Evolutionary conservation across 2,888 invertebrate genomes (phyloP).

Genomic region (Caenorhabditis sp.): DNA sequence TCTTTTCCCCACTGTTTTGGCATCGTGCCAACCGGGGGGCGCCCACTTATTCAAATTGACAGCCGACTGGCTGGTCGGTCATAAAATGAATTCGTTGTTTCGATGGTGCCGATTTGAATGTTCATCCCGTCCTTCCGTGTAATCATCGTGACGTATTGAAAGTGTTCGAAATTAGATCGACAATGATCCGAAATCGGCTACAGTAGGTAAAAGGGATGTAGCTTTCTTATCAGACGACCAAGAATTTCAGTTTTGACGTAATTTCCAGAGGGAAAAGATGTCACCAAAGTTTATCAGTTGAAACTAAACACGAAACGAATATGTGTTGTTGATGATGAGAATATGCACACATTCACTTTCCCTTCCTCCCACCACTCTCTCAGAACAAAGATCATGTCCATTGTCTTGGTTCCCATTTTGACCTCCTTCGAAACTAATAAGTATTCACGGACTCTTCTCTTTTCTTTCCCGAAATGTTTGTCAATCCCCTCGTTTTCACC

Average conservation of each 20-base stretch:
- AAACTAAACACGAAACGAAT: constrained; percentile 28
- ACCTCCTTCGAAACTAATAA: constrained; percentile 49
- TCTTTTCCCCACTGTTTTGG: constrained; percentile 42
- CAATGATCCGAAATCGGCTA: neutral
- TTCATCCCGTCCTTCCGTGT: neutral
- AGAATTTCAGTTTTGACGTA: neutral
- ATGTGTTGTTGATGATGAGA: neutral
- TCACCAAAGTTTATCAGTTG: constrained; percentile 29
- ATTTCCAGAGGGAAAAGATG: constrained; percentile 15
- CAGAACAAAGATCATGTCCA: constrained; percentile 41
- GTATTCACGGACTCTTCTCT: constrained; percentile 44
- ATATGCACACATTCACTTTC: neutral
- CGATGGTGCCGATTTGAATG: constrained; percentile 15
- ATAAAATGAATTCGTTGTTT: constrained; percentile 38
- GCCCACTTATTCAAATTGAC: constrained; percentile 27
- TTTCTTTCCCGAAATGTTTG: constrained; percentile 42
- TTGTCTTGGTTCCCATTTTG: constrained; percentile 26
- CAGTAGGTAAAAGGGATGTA: neutral
- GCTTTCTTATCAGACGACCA: constrained; percentile 1
- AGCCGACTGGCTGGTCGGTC: neutral
- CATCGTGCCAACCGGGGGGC: constrained; percentile 22
- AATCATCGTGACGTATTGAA: constrained; percentile 6
- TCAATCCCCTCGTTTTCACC: constrained; percentile 54
- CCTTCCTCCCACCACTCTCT: neutral
- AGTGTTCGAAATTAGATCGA: constrained; percentile 25